These are phyloP conservation scores for Lasius fuliginosus DNA, from an alignment of 2,888 invertebrate species.

Conservation along the genomic window DNA sequence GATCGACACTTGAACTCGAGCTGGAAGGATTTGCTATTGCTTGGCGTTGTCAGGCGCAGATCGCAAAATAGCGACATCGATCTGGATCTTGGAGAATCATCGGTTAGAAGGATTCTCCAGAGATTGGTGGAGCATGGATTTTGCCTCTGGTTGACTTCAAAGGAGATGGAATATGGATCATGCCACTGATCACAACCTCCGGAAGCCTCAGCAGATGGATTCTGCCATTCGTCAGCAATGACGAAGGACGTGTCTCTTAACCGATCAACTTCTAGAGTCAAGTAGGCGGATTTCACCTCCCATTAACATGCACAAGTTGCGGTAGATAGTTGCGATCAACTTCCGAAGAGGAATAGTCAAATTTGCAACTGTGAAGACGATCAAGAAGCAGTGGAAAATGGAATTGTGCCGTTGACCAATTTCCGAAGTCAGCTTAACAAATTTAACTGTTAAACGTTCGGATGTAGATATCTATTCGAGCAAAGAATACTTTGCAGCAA, in stretches of 20 bases:
- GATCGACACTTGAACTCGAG: constrained; percentile 18
- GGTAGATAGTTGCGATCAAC: constrained; percentile 6
- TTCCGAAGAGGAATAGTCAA: constrained; percentile 15
- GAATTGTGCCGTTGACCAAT: neutral
- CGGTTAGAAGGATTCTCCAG: constrained; percentile 23
- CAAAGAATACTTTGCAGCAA: neutral
- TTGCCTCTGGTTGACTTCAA: constrained; percentile 3
- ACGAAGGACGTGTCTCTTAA: constrained; percentile 23
- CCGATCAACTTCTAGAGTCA: constrained; percentile 42
- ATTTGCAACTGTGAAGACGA: constrained; percentile 20
- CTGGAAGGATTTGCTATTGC: constrained; percentile 12
- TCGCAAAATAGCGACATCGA: constrained; percentile 41
- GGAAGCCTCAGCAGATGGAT: constrained; percentile 32
- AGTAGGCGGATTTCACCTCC: constrained; percentile 12
- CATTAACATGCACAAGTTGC: constrained; percentile 33
- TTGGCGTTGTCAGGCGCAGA: constrained; percentile 33
- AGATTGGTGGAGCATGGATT: constrained; percentile 39
- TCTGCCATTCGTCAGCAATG: constrained; percentile 32
- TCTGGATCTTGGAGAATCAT: constrained; percentile 35
- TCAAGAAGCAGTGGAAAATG: constrained; percentile 11
- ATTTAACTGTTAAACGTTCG: neutral
- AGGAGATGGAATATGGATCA: constrained; percentile 41
- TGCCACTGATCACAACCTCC: constrained; percentile 27
- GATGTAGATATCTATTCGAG: neutral
- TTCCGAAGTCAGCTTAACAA: constrained; percentile 4